These are phyloP conservation scores for Masnerella sp. DNA, from an alignment of 2,888 invertebrate genomes.

Conservation along the genomic window DNA sequence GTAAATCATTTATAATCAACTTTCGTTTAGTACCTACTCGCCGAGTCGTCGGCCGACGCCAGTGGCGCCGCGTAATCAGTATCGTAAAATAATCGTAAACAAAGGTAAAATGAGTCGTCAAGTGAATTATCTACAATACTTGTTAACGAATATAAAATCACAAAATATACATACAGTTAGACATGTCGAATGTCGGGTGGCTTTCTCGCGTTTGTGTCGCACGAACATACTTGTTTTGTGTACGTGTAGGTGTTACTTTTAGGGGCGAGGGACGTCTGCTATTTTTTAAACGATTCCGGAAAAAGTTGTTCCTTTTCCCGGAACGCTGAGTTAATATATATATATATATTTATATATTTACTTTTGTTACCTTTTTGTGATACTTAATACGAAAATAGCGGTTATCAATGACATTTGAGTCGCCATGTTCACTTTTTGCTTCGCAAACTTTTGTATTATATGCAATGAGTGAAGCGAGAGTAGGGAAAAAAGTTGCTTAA, in stretches of 20 bases:
- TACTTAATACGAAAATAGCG: slow-evolving; percentile 50
- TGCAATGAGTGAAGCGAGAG: slow-evolving; percentile 55
- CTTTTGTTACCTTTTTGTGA: slow-evolving; percentile 26
- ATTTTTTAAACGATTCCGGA: slow-evolving; percentile 3
- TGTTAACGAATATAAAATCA: slow-evolving; percentile 76
- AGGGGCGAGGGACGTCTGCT: slow-evolving; percentile 11
- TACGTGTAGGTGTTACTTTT: slow-evolving; percentile 24
- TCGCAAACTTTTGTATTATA: slow-evolving; percentile 4
- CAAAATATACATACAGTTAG: slow-evolving; percentile 77
- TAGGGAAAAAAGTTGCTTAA: slow-evolving; percentile 19
- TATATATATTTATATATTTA: slow-evolving; percentile 10
- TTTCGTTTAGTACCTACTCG: slow-evolving; percentile 70
- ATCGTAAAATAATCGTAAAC: slow-evolving; percentile 64
- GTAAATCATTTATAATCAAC: slow-evolving; percentile 65
- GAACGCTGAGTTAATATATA: slow-evolving; percentile 33
- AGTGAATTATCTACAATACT: slow-evolving; percentile 77
- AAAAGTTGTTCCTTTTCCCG: slow-evolving; percentile 6
- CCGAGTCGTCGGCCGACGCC: background rate
- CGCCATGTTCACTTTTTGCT: background rate
- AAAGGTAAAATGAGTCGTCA: slow-evolving; percentile 73
- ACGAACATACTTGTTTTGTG: slow-evolving; percentile 21
- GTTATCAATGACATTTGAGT: slow-evolving; percentile 37
- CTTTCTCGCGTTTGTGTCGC: slow-evolving; percentile 22
- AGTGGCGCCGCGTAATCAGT: slow-evolving; percentile 59
- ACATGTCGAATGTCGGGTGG: slow-evolving; percentile 62